A percentile compares a stretch with the other conserved stretches of the same genome.
Conservation (phyloP, 2,888 invertebrate species). For the Stenodera caucasica region DNA sequence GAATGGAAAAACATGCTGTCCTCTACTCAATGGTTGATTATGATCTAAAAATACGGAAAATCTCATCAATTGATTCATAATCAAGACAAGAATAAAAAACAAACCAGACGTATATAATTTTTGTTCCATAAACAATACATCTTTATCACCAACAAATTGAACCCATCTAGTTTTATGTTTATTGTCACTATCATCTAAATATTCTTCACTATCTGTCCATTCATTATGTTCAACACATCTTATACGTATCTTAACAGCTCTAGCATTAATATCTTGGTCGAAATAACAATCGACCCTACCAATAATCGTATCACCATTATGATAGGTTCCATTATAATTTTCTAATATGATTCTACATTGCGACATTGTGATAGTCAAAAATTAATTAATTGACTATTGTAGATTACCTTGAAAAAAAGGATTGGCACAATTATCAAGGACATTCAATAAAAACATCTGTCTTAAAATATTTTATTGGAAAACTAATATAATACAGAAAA, state of each 20-base stretch:
- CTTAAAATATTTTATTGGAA: too few species aligned
- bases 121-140: slow-evolving; percentile 37
- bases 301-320: slow-evolving; percentile 16
- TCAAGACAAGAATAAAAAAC: neutral
- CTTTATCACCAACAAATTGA: slow-evolving; percentile 39
- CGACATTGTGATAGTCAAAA: slow-evolving; percentile 11
- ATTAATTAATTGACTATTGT: neutral
- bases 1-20: slow-evolving; percentile 46
- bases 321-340: slow-evolving; percentile 18
- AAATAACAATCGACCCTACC: slow-evolving; percentile 22
- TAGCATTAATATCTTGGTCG: slow-evolving; percentile 14
- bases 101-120: slow-evolving; percentile 41
- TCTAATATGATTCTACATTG: slow-evolving; percentile 19
- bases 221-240: slow-evolving; percentile 41
- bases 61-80: neutral
- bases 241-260: slow-evolving; percentile 29
- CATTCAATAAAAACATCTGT: too few species aligned
- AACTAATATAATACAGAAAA: too few species aligned
- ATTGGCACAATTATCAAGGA: too few species aligned
- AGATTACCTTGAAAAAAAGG: too few species aligned
- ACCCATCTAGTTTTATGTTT: slow-evolving; percentile 37
- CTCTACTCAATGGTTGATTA: slow-evolving; percentile 33
- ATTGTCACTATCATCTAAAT: slow-evolving; percentile 38
- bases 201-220: slow-evolving; percentile 40
- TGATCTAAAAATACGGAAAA: neutral